These are phyloP conservation scores for Rhagium mordax DNA, from an alignment of 2,888 invertebrate genomes.

Conservation along the genomic window DNA sequence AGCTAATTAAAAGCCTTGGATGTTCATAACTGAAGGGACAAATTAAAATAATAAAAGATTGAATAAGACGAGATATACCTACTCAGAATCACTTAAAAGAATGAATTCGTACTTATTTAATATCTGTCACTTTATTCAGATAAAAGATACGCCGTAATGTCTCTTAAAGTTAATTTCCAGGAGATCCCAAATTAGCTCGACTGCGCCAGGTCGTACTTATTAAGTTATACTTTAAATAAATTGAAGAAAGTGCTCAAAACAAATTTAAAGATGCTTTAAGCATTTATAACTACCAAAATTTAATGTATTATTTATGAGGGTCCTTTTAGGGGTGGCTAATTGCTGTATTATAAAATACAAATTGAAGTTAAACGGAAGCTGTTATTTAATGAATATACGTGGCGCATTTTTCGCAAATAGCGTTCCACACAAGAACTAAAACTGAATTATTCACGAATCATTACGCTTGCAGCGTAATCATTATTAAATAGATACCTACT, in stretches of 20 bases:
- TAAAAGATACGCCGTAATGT: slow-evolving; percentile 6
- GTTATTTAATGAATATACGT: not conserved
- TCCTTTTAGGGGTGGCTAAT: slow-evolving; percentile 14
- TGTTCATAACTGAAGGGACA: slow-evolving; percentile 16
- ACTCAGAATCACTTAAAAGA: slow-evolving; percentile 1
- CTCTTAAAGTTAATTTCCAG: slow-evolving; percentile 17
- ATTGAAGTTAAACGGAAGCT: not conserved
- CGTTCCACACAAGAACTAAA: too few relatives aligned
- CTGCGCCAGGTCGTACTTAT: slow-evolving; percentile 5
- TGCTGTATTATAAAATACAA: slow-evolving; percentile 11
- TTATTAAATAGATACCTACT: too few relatives aligned
- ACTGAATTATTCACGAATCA: too few relatives aligned
- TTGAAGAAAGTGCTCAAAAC: slow-evolving; percentile 12
- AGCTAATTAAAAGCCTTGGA: slow-evolving; percentile 30
- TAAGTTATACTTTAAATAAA: slow-evolving; percentile 23
- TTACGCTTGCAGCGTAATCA: too few relatives aligned
- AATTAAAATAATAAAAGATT: slow-evolving; percentile 20
- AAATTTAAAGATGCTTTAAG: slow-evolving; percentile 21
- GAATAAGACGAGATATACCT: not conserved
- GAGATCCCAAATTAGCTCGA: slow-evolving; percentile 12
- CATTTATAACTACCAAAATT: slow-evolving; percentile 23
- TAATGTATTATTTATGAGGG: slow-evolving; percentile 33
- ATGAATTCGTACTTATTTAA: slow-evolving; percentile 19
- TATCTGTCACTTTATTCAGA: slow-evolving; percentile 12
- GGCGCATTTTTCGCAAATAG: not conserved